phyloP scores from a whole-genome alignment of 2,888 invertebrate genomes.

The Apodemia zela region DNA sequence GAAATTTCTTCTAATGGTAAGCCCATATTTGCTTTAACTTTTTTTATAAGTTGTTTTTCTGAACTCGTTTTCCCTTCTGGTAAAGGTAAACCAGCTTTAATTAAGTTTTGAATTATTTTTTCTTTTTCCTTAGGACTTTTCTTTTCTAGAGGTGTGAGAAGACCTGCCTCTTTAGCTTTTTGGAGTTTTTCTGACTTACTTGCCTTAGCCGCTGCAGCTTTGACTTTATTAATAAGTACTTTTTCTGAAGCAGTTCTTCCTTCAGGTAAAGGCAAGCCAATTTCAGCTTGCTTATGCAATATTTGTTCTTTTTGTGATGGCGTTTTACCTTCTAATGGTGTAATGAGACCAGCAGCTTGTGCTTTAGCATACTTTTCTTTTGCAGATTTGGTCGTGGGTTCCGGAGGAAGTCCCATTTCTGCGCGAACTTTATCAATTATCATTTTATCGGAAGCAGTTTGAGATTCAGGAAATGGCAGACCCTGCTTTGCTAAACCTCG shows the following conservation, averaged over 20 bases:
- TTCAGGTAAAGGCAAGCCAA: slow-evolving; percentile 29
- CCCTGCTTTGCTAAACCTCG: slow-evolving; percentile 37
- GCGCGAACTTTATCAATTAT: slow-evolving; percentile 39
- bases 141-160: slow-evolving; percentile 32
- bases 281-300: slow-evolving; percentile 25
- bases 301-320: slow-evolving; percentile 34
- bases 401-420: slow-evolving; percentile 40
- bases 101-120: slow-evolving; percentile 34
- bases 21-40: slow-evolving; percentile 40
- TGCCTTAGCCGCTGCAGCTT: slow-evolving; percentile 25
- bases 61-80: slow-evolving; percentile 43
- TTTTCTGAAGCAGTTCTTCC: slow-evolving; percentile 31
- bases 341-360: slow-evolving; percentile 34
- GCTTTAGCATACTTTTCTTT: slow-evolving; percentile 35
- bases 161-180: slow-evolving; percentile 35
- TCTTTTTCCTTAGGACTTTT: slow-evolving; percentile 39
- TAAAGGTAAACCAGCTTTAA: slow-evolving; percentile 37
- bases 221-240: slow-evolving; percentile 23
- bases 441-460: slow-evolving; percentile 42
- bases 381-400: slow-evolving; percentile 34
- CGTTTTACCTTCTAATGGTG: slow-evolving; percentile 38
- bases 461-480: slow-evolving; percentile 39
- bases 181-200: slow-evolving; percentile 28
- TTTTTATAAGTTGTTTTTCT: slow-evolving; percentile 39
- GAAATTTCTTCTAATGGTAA: slow-evolving; percentile 39